A percentile compares a stretch with the other conserved stretches of the same genome.
phyloP scores from a whole-genome alignment of 2,888 invertebrate species.

The Limnephilus marmoratus region DNA sequence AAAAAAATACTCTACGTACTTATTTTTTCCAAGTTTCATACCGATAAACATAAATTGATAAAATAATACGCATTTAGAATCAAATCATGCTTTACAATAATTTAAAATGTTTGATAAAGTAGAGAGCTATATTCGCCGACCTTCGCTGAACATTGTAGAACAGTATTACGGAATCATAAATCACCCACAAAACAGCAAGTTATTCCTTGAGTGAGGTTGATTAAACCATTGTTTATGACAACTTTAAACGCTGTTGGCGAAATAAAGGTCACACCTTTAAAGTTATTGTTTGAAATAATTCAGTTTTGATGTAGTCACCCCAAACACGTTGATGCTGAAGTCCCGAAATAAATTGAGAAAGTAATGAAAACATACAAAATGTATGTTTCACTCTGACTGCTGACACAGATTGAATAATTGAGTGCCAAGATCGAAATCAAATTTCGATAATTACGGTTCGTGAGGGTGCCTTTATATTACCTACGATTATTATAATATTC shows the following conservation, averaged over 20 bases:
- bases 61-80: too few relatives aligned
- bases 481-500: background rate
- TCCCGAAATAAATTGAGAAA: background rate
- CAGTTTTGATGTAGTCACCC: background rate
- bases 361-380: slow-evolving; percentile 6
- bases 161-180: background rate
- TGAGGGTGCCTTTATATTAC: background rate
- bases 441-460: background rate
- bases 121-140: background rate
- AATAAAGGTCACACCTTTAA: background rate
- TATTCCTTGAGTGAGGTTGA: background rate
- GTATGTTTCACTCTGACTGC: slow-evolving; percentile 13
- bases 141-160: background rate
- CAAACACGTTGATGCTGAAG: background rate
- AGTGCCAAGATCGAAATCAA: slow-evolving; percentile 31
- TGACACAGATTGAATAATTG: slow-evolving; percentile 37
- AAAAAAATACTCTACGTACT: too few relatives aligned
- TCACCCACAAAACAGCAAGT: background rate
- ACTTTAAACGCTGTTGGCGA: background rate
- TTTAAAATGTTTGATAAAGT: too few relatives aligned
- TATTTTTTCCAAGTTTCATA: too few relatives aligned
- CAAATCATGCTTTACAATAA: too few relatives aligned
- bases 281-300: background rate
- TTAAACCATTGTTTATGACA: slow-evolving; percentile 2
- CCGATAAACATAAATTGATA: too few relatives aligned